Evolutionary conservation across 2,797 vertebrate genomes (phyloP), one percentile per base, ranked within the genome.

Genomic region (Hydrolagus colliei): DNA sequence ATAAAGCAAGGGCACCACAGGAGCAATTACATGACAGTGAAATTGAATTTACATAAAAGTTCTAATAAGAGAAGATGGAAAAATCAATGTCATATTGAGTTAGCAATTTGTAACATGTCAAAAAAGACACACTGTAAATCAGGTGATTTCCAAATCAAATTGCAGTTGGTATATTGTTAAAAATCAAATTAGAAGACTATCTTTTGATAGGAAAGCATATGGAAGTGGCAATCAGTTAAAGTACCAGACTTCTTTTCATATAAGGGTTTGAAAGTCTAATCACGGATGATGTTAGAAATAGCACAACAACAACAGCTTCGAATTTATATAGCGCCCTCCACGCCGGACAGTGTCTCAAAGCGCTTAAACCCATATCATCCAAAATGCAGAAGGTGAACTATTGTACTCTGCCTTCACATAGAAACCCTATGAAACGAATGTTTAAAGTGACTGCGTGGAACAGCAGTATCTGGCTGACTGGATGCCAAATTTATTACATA

Each of bases 11-110:
- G 65, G 35, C 27, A 68, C 16, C 6, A 41, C 27, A 71, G 79
- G 65, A 84, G 65, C 79, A 71, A 67, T 84, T 84, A 67, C 65
- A 84, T 41, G 65, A 71, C 65, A 84, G 79, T 35, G 14, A 84
- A 68, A 84, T 84, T 84, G 65, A 18, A 84, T 68, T 68, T 84
- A 52, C 79, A 84, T 84, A 68, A 84, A 84, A 84, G 62, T 68
- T 84, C 41, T 84, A 84, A 84, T 84, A 71, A 84, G 79, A 71
- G 18, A 84, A 71, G 79, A 84, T 84, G 79, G 68, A 84, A 82
- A 84, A 71, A 84, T 84, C 79, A 84, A 84, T 84, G 65, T 82
- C 68, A 27, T 84, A 84, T 84, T 84, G 79, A 32, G 65, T 84
- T 84, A 84, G 9, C 79, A 20, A 84, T 68, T 68, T 20, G 10